phyloP scores from a whole-genome alignment of 2,113 vertebrate species.

The Struthidea cinerea region DNA sequence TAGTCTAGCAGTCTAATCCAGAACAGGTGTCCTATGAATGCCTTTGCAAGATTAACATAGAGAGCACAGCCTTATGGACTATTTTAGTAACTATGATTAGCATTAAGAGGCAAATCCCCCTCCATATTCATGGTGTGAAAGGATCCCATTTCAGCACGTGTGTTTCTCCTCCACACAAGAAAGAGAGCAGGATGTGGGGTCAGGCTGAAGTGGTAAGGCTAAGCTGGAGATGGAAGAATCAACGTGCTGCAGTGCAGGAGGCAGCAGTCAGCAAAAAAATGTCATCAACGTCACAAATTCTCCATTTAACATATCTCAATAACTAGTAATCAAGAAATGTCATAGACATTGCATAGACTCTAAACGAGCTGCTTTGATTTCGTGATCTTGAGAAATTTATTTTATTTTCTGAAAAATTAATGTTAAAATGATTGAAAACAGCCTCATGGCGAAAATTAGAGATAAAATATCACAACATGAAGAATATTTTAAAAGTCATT shows the following conservation, averaged over 20 bases:
- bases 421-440: neutral
- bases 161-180: neutral
- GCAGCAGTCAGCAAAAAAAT: conserved; percentile 4
- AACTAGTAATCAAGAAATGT: neutral
- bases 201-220: neutral
- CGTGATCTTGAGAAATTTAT: neutral
- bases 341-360: neutral
- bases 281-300: neutral
- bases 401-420: neutral
- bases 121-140: neutral
- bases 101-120: conserved; percentile 17
- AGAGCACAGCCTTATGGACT: neutral
- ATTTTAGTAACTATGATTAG: conserved; percentile 11
- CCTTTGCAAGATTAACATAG: conserved; percentile 23
- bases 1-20: conserved; percentile 45
- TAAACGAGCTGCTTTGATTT: neutral
- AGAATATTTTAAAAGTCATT: neutral
- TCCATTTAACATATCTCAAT: neutral
- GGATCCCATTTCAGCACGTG: conserved; percentile 5
- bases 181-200: neutral
- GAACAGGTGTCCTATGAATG: conserved; percentile 47
- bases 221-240: neutral
- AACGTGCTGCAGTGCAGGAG: neutral
- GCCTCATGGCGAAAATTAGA: neutral
- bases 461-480: neutral